A percentile compares a stretch with the other conserved stretches of the same genome.
Conservation (phyloP, 2,113 vertebrate species). For the Zapornia atra region DNA sequence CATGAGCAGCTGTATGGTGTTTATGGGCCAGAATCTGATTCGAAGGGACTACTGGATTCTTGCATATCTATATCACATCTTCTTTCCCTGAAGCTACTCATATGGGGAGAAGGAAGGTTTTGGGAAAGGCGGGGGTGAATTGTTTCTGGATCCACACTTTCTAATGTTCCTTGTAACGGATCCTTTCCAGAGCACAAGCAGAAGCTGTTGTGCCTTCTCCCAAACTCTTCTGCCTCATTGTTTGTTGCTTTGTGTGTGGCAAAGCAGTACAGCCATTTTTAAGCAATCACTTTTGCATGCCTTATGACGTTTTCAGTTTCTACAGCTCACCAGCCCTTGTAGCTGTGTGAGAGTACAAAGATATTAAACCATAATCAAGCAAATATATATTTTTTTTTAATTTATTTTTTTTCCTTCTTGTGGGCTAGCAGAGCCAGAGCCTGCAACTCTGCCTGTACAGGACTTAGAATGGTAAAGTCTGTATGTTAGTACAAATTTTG, state of each 20-base stretch:
- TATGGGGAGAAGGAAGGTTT: neutral
- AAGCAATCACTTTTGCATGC: fast-evolving
- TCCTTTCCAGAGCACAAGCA: neutral
- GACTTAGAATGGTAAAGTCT: neutral
- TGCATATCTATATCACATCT: neutral
- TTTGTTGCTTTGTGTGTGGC: neutral
- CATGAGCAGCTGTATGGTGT: fast-evolving
- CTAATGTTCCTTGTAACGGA: neutral
- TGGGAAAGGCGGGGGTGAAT: neutral
- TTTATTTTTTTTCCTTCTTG: neutral
- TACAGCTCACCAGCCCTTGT: neutral
- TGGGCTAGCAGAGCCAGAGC: fast-evolving
- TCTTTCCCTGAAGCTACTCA: neutral
- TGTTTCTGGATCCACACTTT: neutral
- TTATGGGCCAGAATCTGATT: neutral
- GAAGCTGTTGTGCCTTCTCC: neutral
- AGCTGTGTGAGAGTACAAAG: neutral
- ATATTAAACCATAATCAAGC: neutral
- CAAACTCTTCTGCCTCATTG: neutral
- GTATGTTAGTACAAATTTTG: neutral
- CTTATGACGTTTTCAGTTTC: neutral
- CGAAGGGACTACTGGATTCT: neutral
- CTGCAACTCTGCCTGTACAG: too few species aligned
- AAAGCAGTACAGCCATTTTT: neutral
- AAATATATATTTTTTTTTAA: neutral